Evolutionary conservation across 1,140 invertebrate genomes (phyloP), one percentile per base, ranked within the genome.

Genomic region (Euura saliciscinereae): DNA sequence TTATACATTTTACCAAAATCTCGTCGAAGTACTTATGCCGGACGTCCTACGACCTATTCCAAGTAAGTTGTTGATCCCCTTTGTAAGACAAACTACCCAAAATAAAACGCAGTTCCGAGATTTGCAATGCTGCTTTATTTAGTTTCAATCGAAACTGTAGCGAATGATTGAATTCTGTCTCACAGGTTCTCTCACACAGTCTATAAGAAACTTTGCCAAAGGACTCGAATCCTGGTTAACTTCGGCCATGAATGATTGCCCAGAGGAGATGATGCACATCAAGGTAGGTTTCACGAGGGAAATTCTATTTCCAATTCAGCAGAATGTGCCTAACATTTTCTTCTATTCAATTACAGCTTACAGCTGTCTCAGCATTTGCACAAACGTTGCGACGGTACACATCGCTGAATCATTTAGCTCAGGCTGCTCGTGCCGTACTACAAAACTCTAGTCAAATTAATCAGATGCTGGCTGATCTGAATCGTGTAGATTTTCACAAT

Each of bases 401-500:
- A 10, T 99, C 97, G 11, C 88, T 99, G n/a, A 99, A 99, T 89
- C 98, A 99, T 88, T 90, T 99, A 79, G 98, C 98, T 68, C 95
- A 97, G 83, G 98, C 98, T 66, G 98, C 98, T 7, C 90, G 98
- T 51, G 97, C 97, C 68, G 98, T 99, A 46, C 91, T 99, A 70
- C 96, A 97, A 86, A 99, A 99, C 88, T 93, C 95, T 77, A 93
- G 94, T 80, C 98, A 99, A 90, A 98, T 99, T 78, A 92, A 92
- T 80, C 96, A 99, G 91, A 99, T 99, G 98, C 87, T 99, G 69
- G 92, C 95, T 59, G 98, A 99, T 89, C 89, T 99, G 67, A 99
- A 98, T 89, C 93, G 97, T 79, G 97, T 99, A 4, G 97, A 99
- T 88, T 99, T 99, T 88, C 95, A 96, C 80, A 98, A 98, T 89